A percentile compares a stretch with the other conserved stretches of the same genome.
phyloP scores from a whole-genome alignment of 1,140 invertebrate species.

The Charaxes varanes region DNA sequence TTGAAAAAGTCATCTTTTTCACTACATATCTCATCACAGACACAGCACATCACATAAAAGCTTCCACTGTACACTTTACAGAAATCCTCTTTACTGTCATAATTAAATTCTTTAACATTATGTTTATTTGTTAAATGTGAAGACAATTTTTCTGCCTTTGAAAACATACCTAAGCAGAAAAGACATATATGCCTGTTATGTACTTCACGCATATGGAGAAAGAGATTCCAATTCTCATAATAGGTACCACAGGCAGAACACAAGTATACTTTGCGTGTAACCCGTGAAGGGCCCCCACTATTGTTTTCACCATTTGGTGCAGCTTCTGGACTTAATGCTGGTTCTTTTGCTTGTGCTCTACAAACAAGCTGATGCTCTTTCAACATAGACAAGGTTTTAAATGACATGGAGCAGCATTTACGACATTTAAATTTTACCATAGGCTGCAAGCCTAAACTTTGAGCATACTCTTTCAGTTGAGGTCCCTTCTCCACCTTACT shows the following conservation, averaged over 20 bases:
- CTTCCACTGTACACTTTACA: slow-evolving; percentile 78
- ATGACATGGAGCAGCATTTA: slow-evolving; percentile 78
- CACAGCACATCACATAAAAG: slow-evolving; percentile 85
- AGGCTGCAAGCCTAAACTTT: slow-evolving; percentile 80
- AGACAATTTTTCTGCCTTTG: slow-evolving; percentile 83
- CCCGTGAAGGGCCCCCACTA: slow-evolving; percentile 74
- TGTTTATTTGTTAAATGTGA: slow-evolving; percentile 84
- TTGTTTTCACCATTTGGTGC: slow-evolving; percentile 36
- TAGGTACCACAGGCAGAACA: slow-evolving; percentile 86
- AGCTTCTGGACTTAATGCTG: slow-evolving; percentile 53
- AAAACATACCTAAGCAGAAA: slow-evolving; percentile 86
- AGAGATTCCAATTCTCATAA: slow-evolving; percentile 89
- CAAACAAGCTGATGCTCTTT: slow-evolving; percentile 78
- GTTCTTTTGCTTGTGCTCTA: slow-evolving; percentile 60
- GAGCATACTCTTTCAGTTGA: slow-evolving; percentile 77
- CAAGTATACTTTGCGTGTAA: slow-evolving; percentile 83
- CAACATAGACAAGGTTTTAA: slow-evolving; percentile 75
- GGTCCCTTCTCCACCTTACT: slow-evolving; percentile 57
- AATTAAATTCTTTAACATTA: slow-evolving; percentile 79
- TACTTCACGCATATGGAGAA: slow-evolving; percentile 85
- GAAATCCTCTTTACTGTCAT: slow-evolving; percentile 78
- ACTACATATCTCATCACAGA: slow-evolving; percentile 83
- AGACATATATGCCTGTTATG: slow-evolving; percentile 86
- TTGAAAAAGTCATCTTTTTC: slow-evolving; percentile 83
- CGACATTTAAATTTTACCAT: slow-evolving; percentile 80